phyloP scores from a whole-genome alignment of 2,113 vertebrate species.

The Sardina pilchardus region DNA sequence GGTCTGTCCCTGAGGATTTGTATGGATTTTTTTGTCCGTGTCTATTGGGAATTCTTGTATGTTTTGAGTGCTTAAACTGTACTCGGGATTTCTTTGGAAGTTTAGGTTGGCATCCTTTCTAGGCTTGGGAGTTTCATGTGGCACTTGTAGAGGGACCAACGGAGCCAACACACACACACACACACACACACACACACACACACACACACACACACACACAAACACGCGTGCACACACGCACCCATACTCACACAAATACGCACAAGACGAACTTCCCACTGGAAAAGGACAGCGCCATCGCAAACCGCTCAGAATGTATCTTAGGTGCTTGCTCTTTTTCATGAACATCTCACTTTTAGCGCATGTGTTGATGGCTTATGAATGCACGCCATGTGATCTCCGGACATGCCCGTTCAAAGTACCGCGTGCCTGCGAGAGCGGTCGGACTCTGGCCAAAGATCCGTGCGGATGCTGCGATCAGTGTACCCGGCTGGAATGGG shows the following conservation, averaged over 20 bases:
- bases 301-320: constrained; percentile 55
- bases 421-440: constrained; percentile 63
- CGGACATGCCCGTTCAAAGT: constrained; percentile 62
- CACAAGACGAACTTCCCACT: background rate
- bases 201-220: background rate
- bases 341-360: constrained; percentile 58
- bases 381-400: constrained; percentile 70
- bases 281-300: background rate
- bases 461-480: constrained; percentile 77
- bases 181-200: too few relatives aligned
- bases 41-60: background rate
- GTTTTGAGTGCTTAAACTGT: background rate
- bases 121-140: constrained; percentile 41
- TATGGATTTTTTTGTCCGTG: background rate
- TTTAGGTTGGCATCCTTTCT: constrained; percentile 11
- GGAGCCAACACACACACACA: constrained; percentile 7
- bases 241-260: too few relatives aligned
- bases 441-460: constrained; percentile 64
- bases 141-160: constrained; percentile 18
- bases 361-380: constrained; percentile 57
- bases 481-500: constrained; percentile 72
- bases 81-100: constrained; percentile 5
- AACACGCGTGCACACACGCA: too few relatives aligned
- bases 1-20: background rate
- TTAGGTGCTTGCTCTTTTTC: constrained; percentile 50